phyloP scores from a whole-genome alignment of 1,140 invertebrate species.

The Proctacanthus coquilletti region DNA sequence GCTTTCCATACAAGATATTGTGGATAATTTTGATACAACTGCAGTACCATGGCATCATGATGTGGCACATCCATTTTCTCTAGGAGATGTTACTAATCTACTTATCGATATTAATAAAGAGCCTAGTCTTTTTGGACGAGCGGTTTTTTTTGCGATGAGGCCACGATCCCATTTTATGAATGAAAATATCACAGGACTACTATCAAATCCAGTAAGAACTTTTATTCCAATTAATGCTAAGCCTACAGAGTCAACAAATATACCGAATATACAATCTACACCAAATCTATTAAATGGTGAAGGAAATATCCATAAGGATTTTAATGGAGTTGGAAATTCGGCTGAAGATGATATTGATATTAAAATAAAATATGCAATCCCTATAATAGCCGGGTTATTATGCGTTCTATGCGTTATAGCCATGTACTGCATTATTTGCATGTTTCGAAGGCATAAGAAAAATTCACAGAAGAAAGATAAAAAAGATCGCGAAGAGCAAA shows the following conservation, averaged over 20 bases:
- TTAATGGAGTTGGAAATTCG: slow-evolving; percentile 7
- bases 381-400: background rate
- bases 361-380: background rate
- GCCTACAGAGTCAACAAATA: slow-evolving; percentile 22
- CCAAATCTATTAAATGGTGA: slow-evolving; percentile 13
- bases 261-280: slow-evolving; percentile 21
- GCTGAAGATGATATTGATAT: slow-evolving; percentile 9
- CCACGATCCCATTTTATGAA: slow-evolving; percentile 26
- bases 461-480: background rate
- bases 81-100: slow-evolving; percentile 31
- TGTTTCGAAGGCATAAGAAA: background rate
- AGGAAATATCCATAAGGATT: background rate
- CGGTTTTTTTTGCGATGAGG: slow-evolving; percentile 36
- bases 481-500: background rate
- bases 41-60: slow-evolving; percentile 26
- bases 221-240: slow-evolving; percentile 27
- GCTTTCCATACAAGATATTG: slow-evolving; percentile 26
- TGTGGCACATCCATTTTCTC: slow-evolving; percentile 24
- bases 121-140: slow-evolving; percentile 29
- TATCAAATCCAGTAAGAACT: slow-evolving; percentile 40
- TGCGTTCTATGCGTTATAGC: background rate
- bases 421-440: background rate
- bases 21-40: slow-evolving; percentile 31
- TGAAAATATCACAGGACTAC: slow-evolving; percentile 28
- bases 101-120: slow-evolving; percentile 32